Evolutionary conservation across 2,797 vertebrate species (phyloP).

Genomic region (Notamacropus eugenii): DNA sequence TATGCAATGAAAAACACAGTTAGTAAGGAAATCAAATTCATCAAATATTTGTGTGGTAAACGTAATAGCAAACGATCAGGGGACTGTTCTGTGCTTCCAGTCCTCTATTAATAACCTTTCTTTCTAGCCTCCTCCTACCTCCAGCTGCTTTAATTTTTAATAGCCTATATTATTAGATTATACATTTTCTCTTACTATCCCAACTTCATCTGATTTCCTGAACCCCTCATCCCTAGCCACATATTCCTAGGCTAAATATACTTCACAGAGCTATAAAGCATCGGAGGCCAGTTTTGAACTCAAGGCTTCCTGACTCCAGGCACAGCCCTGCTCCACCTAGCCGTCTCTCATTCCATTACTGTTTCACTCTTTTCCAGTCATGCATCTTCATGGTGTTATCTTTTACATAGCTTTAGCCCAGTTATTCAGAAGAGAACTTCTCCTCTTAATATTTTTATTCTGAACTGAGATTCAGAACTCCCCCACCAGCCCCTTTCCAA

Average conservation of each 20-base stretch:
- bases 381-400: background rate
- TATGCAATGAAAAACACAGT: background rate
- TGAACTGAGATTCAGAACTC: background rate
- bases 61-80: background rate
- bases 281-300: background rate
- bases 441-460: background rate
- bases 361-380: background rate
- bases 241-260: background rate
- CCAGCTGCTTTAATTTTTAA: background rate
- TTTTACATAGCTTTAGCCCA: background rate
- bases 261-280: background rate
- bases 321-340: no score
- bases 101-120: background rate
- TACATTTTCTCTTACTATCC: background rate
- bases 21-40: background rate
- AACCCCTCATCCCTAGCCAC: background rate
- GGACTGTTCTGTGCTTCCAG: background rate
- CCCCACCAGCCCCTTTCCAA: no score
- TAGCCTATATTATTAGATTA: background rate
- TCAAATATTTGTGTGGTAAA: background rate
- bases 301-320: background rate
- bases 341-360: no score
- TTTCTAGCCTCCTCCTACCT: background rate
- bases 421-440: background rate
- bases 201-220: background rate